These are phyloP conservation scores for Macropis europaea DNA, from an alignment of 2,888 invertebrate species.

Conservation along the genomic window DNA sequence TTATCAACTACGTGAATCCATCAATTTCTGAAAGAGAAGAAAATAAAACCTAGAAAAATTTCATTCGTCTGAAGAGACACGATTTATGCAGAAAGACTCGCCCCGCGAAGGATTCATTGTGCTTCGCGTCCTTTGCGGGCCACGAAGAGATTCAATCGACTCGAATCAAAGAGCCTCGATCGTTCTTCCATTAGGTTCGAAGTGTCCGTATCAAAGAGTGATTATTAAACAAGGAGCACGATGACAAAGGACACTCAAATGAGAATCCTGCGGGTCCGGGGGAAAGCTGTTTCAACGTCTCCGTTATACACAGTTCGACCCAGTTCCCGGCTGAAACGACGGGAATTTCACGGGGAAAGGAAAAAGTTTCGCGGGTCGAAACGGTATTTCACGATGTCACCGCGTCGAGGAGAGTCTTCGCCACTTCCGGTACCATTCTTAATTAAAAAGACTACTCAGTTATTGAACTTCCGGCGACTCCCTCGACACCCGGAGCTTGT, in stretches of 20 bases:
- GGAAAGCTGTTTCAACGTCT: slow-evolving; percentile 21
- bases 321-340: background rate
- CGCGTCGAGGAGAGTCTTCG: slow-evolving; percentile 4
- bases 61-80: too few relatives aligned
- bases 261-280: slow-evolving; percentile 2
- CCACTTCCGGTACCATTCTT: slow-evolving; percentile 23
- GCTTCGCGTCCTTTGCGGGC: too few relatives aligned
- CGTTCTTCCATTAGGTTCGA: background rate
- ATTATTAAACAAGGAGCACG: slow-evolving; percentile 3
- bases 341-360: slow-evolving; percentile 7
- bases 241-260: background rate
- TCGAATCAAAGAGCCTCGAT: too few relatives aligned
- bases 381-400: slow-evolving; percentile 16
- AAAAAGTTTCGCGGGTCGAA: slow-evolving; percentile 17
- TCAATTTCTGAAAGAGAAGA: too few relatives aligned
- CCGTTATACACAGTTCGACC: slow-evolving; percentile 7
- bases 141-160: too few relatives aligned
- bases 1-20: too few relatives aligned
- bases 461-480: slow-evolving; percentile 25
- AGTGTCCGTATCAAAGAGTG: background rate
- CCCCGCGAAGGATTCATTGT: too few relatives aligned
- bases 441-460: slow-evolving; percentile 37
- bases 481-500: background rate
- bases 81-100: too few relatives aligned
- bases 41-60: too few relatives aligned